Evolutionary conservation across 2,888 invertebrate genomes (phyloP).

Genomic region (Prenolepis imparis): DNA sequence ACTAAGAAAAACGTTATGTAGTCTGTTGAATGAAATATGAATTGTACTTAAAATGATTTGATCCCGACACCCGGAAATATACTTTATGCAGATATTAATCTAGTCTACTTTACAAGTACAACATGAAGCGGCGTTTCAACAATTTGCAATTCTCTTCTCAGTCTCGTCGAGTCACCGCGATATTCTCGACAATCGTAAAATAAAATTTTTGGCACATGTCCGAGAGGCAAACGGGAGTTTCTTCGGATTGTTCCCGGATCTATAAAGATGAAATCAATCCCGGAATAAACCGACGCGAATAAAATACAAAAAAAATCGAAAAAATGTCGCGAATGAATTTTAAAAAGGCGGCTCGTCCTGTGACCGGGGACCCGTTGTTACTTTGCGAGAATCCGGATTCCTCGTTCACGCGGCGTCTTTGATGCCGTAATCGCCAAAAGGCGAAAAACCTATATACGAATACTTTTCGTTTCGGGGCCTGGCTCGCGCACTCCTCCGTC

Average conservation of each 20-base stretch:
- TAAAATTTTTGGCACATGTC: neutral
- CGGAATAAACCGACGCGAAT: neutral
- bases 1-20: constrained; percentile 57
- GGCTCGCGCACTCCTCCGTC: constrained; percentile 66
- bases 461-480: constrained; percentile 57
- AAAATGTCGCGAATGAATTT: constrained; percentile 8
- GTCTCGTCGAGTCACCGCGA: neutral
- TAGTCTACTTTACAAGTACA: constrained; percentile 15
- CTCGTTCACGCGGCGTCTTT: constrained; percentile 68
- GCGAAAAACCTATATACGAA: constrained; percentile 47
- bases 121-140: constrained; percentile 5
- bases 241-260: neutral
- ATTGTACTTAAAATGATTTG: neutral
- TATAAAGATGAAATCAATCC: neutral
- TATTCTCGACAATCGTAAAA: neutral
- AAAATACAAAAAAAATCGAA: neutral
- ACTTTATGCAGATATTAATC: neutral
- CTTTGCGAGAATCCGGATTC: constrained; percentile 69
- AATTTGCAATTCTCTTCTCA: neutral
- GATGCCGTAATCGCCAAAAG: constrained; percentile 36
- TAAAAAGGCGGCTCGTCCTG: constrained; percentile 9
- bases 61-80: neutral
- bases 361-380: neutral
- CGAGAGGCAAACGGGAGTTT: neutral
- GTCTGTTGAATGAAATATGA: neutral